Evolutionary conservation across 2,113 vertebrate species (phyloP).

Genomic region (Acanthisitta chloris): DNA sequence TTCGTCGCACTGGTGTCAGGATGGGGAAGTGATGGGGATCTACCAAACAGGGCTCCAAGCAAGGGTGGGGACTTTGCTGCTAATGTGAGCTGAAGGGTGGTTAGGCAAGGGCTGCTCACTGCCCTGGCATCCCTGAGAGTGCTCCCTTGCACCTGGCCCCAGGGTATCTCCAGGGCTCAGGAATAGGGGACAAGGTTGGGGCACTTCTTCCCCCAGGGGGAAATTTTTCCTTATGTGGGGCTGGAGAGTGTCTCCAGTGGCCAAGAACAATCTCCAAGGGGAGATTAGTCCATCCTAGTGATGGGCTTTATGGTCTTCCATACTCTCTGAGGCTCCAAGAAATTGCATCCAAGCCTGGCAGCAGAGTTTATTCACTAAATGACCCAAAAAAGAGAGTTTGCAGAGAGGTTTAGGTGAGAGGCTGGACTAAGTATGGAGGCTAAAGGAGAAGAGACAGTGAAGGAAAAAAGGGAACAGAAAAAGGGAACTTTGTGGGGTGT

Average conservation of each 20-base stretch:
- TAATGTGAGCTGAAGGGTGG: slow-evolving; percentile 27
- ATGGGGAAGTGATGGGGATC: background rate
- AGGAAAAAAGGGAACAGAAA: background rate
- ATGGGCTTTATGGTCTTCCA: background rate
- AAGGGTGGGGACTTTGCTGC: background rate
- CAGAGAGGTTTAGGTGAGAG: background rate
- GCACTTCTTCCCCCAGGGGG: background rate
- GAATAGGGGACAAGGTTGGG: background rate
- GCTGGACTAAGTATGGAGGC: background rate
- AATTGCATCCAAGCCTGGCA: background rate
- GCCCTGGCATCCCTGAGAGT: background rate
- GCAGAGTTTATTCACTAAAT: background rate
- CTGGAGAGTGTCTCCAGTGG: background rate
- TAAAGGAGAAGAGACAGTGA: background rate
- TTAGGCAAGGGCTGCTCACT: background rate
- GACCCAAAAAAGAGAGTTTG: background rate
- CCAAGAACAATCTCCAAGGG: background rate
- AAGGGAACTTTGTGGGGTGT: background rate
- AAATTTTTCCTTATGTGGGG: background rate
- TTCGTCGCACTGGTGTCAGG: background rate
- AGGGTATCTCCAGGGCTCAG: background rate
- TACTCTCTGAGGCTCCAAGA: background rate
- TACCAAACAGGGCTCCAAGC: background rate
- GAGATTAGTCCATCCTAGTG: background rate
- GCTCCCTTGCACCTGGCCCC: background rate